A percentile compares a stretch with the other conserved stretches of the same genome.
phyloP scores from a whole-genome alignment of 2,113 vertebrate species.

The Cinclus cinclus region DNA sequence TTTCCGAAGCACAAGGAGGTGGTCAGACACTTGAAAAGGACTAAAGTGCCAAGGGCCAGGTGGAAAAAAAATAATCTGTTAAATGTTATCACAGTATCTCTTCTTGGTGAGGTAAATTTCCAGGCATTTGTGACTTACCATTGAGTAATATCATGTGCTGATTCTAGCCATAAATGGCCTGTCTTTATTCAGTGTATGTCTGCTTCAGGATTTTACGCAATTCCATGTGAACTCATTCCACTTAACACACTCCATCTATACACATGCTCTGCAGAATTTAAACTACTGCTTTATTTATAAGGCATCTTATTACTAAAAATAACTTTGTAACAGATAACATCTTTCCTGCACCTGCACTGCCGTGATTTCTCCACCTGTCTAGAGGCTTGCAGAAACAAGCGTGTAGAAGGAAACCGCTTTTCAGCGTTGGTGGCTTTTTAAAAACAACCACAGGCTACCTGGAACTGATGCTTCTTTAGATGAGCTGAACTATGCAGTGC shows the following conservation, averaged over 20 bases:
- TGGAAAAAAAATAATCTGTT: constrained; percentile 23
- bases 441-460: constrained; percentile 1
- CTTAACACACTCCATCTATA: neutral
- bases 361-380: neutral
- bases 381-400: neutral
- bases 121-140: neutral
- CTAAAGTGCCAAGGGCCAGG: constrained; percentile 30
- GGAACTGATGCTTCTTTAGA: neutral
- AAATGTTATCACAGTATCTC: constrained; percentile 35
- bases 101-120: constrained; percentile 36
- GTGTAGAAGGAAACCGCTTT: neutral
- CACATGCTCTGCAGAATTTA: neutral
- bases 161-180: neutral
- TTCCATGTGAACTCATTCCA: neutral
- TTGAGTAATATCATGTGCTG: neutral
- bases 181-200: neutral
- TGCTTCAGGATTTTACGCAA: neutral
- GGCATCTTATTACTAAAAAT: neutral
- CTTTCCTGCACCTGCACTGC: neutral
- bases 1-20: constrained; percentile 54
- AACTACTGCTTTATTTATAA: neutral
- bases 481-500: neutral
- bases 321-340: neutral
- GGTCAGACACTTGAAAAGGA: constrained; percentile 52
- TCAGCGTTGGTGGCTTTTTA: neutral